A percentile compares a stretch with the other conserved stretches of the same genome.
These are phyloP conservation scores for Heloderma charlesbogerti DNA, from an alignment of 2,113 vertebrate genomes.

Conservation along the genomic window DNA sequence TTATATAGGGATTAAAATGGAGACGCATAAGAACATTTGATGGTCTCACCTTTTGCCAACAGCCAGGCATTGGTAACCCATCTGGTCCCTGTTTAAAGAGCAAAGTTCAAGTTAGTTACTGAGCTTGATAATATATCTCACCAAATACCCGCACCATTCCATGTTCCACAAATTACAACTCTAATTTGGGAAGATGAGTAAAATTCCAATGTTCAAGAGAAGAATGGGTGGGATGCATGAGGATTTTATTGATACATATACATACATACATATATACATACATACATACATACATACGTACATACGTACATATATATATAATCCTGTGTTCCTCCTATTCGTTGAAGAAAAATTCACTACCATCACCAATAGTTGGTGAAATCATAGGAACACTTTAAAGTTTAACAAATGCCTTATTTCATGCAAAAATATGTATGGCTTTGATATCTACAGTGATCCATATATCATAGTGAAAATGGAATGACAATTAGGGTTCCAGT, in stretches of 20 bases:
- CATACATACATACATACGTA: neutral
- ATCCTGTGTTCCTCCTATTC: neutral
- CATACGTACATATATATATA: neutral
- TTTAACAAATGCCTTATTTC: neutral
- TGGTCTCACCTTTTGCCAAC: slow-evolving; percentile 96
- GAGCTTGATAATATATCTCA: slow-evolving; percentile 21
- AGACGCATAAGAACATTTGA: neutral
- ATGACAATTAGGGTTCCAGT: neutral
- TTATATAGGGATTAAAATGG: neutral
- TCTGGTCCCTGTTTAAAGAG: slow-evolving; percentile 89
- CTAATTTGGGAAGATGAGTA: slow-evolving; percentile 29
- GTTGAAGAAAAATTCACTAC: neutral
- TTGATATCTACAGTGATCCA: neutral
- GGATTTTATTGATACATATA: neutral
- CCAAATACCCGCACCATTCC: slow-evolving; percentile 34
- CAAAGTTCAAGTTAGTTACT: slow-evolving; percentile 29
- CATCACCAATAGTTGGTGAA: neutral
- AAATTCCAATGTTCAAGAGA: slow-evolving; percentile 50
- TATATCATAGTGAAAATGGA: neutral
- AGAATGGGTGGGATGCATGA: slow-evolving; percentile 13
- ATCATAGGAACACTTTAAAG: slow-evolving; percentile 12
- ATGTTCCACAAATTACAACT: slow-evolving; percentile 24
- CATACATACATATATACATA: neutral
- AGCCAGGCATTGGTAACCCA: slow-evolving; percentile 99
- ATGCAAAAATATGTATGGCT: slow-evolving; percentile 30